phyloP scores from a whole-genome alignment of 1,140 invertebrate genomes.

The Marisa cornuarietis region DNA sequence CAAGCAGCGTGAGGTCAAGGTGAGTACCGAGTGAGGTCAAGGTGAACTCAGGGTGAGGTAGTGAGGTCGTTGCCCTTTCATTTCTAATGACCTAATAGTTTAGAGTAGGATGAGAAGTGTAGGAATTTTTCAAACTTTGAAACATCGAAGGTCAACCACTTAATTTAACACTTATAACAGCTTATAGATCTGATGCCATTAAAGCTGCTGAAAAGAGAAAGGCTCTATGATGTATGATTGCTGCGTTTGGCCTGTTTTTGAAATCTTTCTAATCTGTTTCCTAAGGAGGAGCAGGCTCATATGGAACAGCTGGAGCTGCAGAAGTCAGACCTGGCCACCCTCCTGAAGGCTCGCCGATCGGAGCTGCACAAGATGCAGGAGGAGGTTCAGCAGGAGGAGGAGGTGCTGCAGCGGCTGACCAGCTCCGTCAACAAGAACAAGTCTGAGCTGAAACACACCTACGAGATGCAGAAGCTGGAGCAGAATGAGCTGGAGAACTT shows the following conservation, averaged over 20 bases:
- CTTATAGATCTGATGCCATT: too few species aligned
- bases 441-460: conserved; percentile 56
- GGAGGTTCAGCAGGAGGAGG: conserved; percentile 55
- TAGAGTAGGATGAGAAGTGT: too few species aligned
- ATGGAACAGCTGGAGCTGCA: conserved; percentile 49
- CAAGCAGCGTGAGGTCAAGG: conserved; percentile 56
- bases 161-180: too few species aligned
- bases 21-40: conserved; percentile 19
- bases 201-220: too few species aligned
- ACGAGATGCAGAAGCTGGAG: conserved; percentile 57
- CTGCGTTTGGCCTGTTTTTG: too few species aligned
- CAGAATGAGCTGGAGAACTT: conserved; percentile 54
- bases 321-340: conserved; percentile 43
- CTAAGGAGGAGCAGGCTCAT: conserved; percentile 49
- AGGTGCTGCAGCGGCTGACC: conserved; percentile 53
- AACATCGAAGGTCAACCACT: too few species aligned
- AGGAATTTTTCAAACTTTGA: too few species aligned
- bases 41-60: too few species aligned
- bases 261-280: conserved; percentile 1
- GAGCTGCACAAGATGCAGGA: conserved; percentile 49
- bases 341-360: conserved; percentile 45
- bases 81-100: too few species aligned
- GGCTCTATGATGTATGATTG: too few species aligned
- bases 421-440: conserved; percentile 56
- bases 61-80: too few species aligned